Evolutionary conservation across 2,797 vertebrate genomes (phyloP).

Genomic region (Eurystomus glaucurus): DNA sequence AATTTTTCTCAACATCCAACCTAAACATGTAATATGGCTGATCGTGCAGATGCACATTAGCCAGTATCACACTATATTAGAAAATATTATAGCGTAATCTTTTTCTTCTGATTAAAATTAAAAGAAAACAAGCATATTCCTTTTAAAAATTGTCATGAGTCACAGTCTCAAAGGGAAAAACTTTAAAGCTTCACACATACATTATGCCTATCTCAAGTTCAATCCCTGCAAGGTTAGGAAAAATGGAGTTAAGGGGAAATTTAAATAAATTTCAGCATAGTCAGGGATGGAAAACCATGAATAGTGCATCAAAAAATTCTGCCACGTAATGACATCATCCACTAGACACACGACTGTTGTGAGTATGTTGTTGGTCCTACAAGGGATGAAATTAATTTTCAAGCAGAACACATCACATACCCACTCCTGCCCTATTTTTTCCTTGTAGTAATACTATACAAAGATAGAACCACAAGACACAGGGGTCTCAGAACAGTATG

Average conservation of each 20-base stretch:
- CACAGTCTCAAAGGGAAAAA: background rate
- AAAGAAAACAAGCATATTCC: background rate
- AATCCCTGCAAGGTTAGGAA: background rate
- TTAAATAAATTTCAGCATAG: background rate
- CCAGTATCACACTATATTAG: fast-evolving
- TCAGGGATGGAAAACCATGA: background rate
- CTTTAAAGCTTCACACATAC: background rate
- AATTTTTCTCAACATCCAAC: too few species aligned
- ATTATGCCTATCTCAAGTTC: background rate
- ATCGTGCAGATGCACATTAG: background rate
- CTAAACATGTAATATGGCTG: background rate
- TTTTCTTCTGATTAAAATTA: background rate
- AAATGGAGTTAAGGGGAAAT: background rate
- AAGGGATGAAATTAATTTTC: background rate
- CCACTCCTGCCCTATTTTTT: fast-evolving
- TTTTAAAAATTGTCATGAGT: background rate
- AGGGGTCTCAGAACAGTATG: background rate
- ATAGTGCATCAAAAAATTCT: background rate
- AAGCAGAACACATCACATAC: background rate
- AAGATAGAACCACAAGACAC: background rate
- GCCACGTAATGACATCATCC: background rate
- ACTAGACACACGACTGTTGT: background rate
- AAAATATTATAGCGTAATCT: background rate
- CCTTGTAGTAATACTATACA: background rate
- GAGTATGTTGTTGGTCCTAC: background rate